Evolutionary conservation across 1,140 invertebrate genomes (phyloP).

Genomic region (Cotesia vestalis): DNA sequence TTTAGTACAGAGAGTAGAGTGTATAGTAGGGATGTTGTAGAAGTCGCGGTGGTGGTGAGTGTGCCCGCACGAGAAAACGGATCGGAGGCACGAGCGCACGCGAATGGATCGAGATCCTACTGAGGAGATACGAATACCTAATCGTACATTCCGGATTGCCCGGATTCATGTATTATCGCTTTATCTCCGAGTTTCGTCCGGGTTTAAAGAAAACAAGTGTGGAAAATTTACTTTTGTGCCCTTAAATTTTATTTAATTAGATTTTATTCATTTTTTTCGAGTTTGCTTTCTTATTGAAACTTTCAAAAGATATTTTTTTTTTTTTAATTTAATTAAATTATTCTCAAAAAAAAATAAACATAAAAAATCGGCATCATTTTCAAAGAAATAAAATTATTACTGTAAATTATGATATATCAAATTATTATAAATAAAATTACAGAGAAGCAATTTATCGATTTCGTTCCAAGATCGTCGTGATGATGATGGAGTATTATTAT

Average conservation of each 20-base stretch:
- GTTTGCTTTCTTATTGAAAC: no score
- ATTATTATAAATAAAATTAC: constrained; percentile 28
- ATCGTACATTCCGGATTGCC: constrained; percentile 54
- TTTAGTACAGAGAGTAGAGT: background rate
- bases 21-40: background rate
- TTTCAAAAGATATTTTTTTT: no score
- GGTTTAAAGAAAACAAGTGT: constrained; percentile 8
- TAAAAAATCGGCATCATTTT: no score
- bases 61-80: constrained; percentile 33
- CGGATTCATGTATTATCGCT: constrained; percentile 44
- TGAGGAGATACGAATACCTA: constrained; percentile 37
- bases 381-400: no score
- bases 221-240: constrained; percentile 12
- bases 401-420: background rate
- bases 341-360: no score
- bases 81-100: constrained; percentile 43
- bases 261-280: background rate
- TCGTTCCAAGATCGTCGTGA: constrained; percentile 36
- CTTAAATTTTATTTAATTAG: background rate
- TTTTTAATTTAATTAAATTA: no score
- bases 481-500: constrained; percentile 39
- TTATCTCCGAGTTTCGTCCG: constrained; percentile 15
- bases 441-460: constrained; percentile 41
- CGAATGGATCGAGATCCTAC: constrained; percentile 34
- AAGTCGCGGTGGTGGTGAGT: constrained; percentile 28